Conservation (phyloP, 2,888 invertebrate species). For the Torymus auratus region DNA sequence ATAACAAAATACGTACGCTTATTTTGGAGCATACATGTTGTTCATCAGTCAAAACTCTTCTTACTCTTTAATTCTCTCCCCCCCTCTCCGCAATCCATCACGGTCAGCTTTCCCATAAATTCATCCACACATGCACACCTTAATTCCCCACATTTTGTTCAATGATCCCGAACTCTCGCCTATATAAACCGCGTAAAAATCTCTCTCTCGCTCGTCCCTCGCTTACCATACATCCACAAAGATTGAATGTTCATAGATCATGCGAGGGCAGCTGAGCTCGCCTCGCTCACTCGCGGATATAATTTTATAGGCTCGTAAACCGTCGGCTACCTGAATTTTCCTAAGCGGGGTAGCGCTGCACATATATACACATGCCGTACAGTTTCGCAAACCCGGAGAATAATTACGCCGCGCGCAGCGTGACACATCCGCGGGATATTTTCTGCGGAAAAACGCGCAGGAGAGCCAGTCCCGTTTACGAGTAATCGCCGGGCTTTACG, state of each 20-base stretch:
- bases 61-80: too few relatives aligned
- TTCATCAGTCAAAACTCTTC: too few relatives aligned
- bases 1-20: too few relatives aligned
- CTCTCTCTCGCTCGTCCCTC: conserved; percentile 12
- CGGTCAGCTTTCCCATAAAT: too few relatives aligned
- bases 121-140: too few relatives aligned
- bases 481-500: conserved; percentile 45
- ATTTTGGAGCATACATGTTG: too few relatives aligned
- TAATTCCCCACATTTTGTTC: neutral
- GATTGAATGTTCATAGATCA: conserved; percentile 57
- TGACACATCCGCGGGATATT: conserved; percentile 37
- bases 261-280: conserved; percentile 30
- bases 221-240: neutral
- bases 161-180: conserved; percentile 21
- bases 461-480: neutral
- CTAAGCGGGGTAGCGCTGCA: conserved; percentile 5
- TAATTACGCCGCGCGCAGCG: conserved; percentile 43
- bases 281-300: conserved; percentile 29
- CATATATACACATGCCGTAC: neutral
- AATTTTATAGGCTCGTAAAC: conserved; percentile 58
- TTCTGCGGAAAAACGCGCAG: neutral
- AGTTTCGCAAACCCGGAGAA: conserved; percentile 33
- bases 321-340: conserved; percentile 57
- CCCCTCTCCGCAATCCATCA: too few relatives aligned
- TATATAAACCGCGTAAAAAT: conserved; percentile 36